A percentile compares a stretch with the other conserved stretches of the same genome.
These are phyloP conservation scores for Patiria miniata DNA, from an alignment of 35 echinoderm and acorn worm genomes.

Conservation along the genomic window DNA sequence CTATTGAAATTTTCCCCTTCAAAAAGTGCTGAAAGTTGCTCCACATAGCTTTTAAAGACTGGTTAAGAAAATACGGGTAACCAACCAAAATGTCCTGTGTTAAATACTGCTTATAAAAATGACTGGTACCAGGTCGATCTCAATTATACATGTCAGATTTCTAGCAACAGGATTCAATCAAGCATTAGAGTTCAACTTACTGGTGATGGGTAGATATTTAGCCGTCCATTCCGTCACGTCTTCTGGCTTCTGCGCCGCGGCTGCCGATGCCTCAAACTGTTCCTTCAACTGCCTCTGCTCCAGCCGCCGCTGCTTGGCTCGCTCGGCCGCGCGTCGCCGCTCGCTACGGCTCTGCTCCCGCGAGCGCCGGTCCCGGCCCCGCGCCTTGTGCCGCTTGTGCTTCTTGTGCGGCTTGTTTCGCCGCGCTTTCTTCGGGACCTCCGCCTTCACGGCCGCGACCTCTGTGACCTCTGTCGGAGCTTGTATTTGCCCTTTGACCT, in stretches of 20 bases:
- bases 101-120: too few species aligned
- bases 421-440: constrained; percentile 39
- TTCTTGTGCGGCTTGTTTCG: constrained; percentile 70
- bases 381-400: constrained; percentile 73
- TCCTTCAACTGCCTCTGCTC: constrained; percentile 18
- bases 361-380: constrained; percentile 47
- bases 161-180: too few species aligned
- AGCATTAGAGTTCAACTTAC: not conserved
- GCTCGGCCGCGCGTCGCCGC: constrained; percentile 45
- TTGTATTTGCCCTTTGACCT: constrained; percentile 28
- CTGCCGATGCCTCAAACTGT: not conserved
- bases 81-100: too few species aligned
- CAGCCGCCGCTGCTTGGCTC: constrained; percentile 54
- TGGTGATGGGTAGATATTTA: not conserved
- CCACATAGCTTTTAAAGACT: too few species aligned
- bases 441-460: not conserved
- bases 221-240: constrained; percentile 4
- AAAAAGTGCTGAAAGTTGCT: too few species aligned
- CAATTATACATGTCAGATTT: too few species aligned
- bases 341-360: constrained; percentile 53
- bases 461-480: not conserved
- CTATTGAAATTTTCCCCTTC: too few species aligned
- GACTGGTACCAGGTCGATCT: too few species aligned
- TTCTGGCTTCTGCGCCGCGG: constrained; percentile 10
- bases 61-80: too few species aligned